phyloP scores from a whole-genome alignment of 2,797 vertebrate genomes.

The Gallinago nigripennis region DNA sequence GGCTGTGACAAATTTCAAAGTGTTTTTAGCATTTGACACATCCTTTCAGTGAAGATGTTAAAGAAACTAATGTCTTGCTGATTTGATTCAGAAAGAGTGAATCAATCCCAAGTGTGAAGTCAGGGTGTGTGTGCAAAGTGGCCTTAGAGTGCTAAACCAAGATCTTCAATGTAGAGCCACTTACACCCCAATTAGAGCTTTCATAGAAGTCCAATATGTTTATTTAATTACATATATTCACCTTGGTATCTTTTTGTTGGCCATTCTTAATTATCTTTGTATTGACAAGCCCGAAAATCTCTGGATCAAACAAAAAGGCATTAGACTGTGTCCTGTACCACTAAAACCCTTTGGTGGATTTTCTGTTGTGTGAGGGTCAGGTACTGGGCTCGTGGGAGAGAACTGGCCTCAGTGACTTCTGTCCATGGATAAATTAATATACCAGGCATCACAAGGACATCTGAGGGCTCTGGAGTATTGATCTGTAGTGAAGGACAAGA shows the following conservation, averaged over 20 bases:
- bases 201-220: neutral
- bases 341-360: neutral
- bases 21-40: conserved; percentile 10
- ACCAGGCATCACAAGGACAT: neutral
- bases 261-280: neutral
- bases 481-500: neutral
- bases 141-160: neutral
- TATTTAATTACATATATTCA: neutral
- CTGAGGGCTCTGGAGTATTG: neutral
- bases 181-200: neutral
- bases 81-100: conserved; percentile 32
- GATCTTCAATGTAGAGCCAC: neutral
- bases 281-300: neutral
- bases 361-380: neutral
- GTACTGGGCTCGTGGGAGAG: neutral
- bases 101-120: conserved; percentile 32
- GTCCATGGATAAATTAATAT: neutral
- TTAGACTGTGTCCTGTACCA: neutral
- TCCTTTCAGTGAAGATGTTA: conserved; percentile 35
- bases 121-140: neutral
- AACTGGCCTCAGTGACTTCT: neutral
- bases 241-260: neutral
- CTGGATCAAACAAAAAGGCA: neutral
- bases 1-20: conserved; percentile 36
- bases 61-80: conserved; percentile 33